These are phyloP conservation scores for Drosophila oshimai DNA, from an alignment of 1,140 invertebrate species.

Conservation along the genomic window DNA sequence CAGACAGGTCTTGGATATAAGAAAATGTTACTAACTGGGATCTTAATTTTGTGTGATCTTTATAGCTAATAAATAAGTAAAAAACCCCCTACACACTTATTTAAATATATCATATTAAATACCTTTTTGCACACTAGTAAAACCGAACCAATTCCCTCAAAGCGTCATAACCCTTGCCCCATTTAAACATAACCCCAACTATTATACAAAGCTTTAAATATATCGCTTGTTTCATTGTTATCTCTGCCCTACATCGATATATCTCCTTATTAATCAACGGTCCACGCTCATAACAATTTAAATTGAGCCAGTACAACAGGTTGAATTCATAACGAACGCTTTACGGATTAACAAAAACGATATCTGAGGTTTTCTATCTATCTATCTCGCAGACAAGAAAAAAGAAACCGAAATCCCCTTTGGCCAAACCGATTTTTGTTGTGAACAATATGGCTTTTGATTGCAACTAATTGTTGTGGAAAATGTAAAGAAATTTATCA, in stretches of 20 bases:
- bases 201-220: background rate
- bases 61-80: no score
- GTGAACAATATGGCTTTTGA: slow-evolving; percentile 73
- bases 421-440: slow-evolving; percentile 15
- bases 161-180: background rate
- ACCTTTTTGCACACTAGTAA: no score
- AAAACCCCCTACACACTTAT: background rate
- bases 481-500: slow-evolving; percentile 74
- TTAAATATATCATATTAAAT: background rate
- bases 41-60: no score
- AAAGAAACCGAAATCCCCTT: slow-evolving; percentile 24
- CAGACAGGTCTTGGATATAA: slow-evolving; percentile 1
- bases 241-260: slow-evolving; percentile 17
- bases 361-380: slow-evolving; percentile 18
- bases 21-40: slow-evolving; percentile 13
- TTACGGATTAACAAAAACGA: slow-evolving; percentile 23
- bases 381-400: background rate
- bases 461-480: slow-evolving; percentile 76
- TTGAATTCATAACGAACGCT: slow-evolving; percentile 35
- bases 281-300: slow-evolving; percentile 22
- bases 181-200: slow-evolving; percentile 13
- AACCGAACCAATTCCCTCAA: background rate
- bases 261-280: slow-evolving; percentile 22
- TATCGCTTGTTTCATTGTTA: background rate
- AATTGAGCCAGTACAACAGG: slow-evolving; percentile 42